phyloP scores from a whole-genome alignment of 2,888 invertebrate species.

The Lepetodrilus schrolli region DNA sequence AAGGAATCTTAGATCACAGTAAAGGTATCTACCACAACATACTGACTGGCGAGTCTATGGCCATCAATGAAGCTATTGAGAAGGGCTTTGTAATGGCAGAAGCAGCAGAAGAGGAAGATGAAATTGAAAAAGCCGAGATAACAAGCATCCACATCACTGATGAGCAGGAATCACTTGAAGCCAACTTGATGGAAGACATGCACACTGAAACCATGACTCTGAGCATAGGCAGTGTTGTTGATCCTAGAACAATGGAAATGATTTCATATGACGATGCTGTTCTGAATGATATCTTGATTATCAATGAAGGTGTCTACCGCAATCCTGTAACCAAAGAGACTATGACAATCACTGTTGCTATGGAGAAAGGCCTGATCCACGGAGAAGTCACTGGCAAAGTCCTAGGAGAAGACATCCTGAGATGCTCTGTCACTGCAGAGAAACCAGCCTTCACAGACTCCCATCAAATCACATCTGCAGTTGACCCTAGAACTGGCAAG shows the following conservation, averaged over 20 bases:
- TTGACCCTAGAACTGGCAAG: constrained; percentile 84
- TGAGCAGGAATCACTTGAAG: constrained; percentile 78
- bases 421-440: constrained; percentile 60
- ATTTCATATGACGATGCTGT: constrained; percentile 93
- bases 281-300: constrained; percentile 90
- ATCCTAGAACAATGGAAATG: constrained; percentile 81
- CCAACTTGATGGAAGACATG: constrained; percentile 77
- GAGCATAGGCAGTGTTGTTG: constrained; percentile 79
- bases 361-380: constrained; percentile 84
- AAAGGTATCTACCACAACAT: constrained; percentile 81
- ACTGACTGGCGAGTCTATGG: constrained; percentile 80
- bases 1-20: constrained; percentile 91
- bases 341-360: constrained; percentile 86
- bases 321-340: constrained; percentile 88
- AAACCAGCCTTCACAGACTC: constrained; percentile 52
- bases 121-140: constrained; percentile 79
- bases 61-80: constrained; percentile 85
- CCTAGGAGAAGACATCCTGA: constrained; percentile 61
- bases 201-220: constrained; percentile 69
- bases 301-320: constrained; percentile 77
- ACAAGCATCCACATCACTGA: constrained; percentile 75
- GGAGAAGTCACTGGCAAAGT: constrained; percentile 69
- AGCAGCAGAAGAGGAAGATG: constrained; percentile 75
- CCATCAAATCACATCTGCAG: constrained; percentile 76
- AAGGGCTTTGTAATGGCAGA: constrained; percentile 84